Evolutionary conservation across 2,113 vertebrate species (phyloP).

Genomic region (Sebastes fasciatus): DNA sequence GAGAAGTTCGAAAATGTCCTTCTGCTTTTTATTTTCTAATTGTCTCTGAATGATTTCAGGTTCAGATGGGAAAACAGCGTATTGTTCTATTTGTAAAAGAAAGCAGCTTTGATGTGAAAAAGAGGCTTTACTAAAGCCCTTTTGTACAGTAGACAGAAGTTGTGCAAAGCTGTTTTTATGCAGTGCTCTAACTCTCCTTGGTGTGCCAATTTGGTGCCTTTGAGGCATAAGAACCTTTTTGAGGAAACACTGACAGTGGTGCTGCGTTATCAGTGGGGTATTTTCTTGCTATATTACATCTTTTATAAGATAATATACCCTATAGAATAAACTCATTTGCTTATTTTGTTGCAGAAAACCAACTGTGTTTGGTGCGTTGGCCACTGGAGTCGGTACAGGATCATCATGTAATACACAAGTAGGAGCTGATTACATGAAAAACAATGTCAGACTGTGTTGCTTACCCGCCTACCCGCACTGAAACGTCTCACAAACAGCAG

Average conservation of each 20-base stretch:
- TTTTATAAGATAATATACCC: conserved; percentile 6
- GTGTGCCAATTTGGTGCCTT: conserved; percentile 44
- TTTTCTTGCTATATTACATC: conserved; percentile 19
- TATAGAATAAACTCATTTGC: not conserved
- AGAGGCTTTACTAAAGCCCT: conserved; percentile 50
- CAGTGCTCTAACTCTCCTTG: conserved; percentile 26
- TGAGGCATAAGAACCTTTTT: conserved; percentile 37
- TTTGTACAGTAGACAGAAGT: conserved; percentile 57
- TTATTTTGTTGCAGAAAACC: not conserved
- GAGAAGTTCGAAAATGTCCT: conserved; percentile 33
- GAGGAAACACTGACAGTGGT: conserved; percentile 4
- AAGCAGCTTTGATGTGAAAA: conserved; percentile 51
- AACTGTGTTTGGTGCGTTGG: not conserved
- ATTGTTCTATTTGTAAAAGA: conserved; percentile 54
- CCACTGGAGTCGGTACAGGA: not conserved
- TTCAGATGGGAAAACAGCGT: conserved; percentile 33
- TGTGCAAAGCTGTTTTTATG: conserved; percentile 55
- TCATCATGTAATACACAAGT: conserved; percentile 20
- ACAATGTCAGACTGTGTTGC: conserved; percentile 34
- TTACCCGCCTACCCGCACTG: conserved; percentile 3
- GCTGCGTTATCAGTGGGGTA: not conserved
- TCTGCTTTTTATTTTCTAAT: conserved; percentile 27
- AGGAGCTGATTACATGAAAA: conserved; percentile 54
- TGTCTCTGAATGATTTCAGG: conserved; percentile 45
- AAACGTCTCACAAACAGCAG: conserved; percentile 27